phyloP scores from a whole-genome alignment of 2,888 invertebrate species.

The Oegoconia quadripuncta region DNA sequence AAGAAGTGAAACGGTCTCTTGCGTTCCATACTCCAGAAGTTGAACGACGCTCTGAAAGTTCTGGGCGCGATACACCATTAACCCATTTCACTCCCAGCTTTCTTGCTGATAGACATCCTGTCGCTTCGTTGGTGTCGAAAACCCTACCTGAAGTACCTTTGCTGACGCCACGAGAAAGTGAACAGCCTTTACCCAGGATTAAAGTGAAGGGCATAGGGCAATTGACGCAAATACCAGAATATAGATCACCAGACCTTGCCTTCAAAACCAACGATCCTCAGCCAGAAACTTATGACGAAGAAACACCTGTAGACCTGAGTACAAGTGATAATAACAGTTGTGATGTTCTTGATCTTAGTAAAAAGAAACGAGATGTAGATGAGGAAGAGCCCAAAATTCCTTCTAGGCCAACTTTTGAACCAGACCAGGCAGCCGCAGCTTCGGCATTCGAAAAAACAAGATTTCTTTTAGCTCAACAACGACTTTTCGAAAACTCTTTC shows the following conservation, averaged over 20 bases:
- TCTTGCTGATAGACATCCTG: constrained; percentile 69
- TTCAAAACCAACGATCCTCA: constrained; percentile 55
- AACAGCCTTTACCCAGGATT: constrained; percentile 65
- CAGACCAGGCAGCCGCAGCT: constrained; percentile 54
- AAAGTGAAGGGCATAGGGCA: constrained; percentile 83
- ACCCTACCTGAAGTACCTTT: constrained; percentile 55
- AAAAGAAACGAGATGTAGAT: constrained; percentile 80
- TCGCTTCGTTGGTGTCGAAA: constrained; percentile 51
- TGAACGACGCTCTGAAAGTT: constrained; percentile 60
- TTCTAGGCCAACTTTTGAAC: constrained; percentile 70
- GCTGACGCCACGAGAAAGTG: constrained; percentile 56
- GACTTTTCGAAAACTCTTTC: constrained; percentile 80
- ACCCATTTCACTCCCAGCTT: constrained; percentile 66
- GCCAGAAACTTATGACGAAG: constrained; percentile 65
- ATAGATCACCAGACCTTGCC: constrained; percentile 53
- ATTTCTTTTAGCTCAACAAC: constrained; percentile 82
- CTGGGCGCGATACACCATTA: constrained; percentile 63
- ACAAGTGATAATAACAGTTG: constrained; percentile 76
- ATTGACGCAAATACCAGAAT: constrained; percentile 78
- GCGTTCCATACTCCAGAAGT: constrained; percentile 76
- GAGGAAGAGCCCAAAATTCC: constrained; percentile 51
- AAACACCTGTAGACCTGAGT: constrained; percentile 84
- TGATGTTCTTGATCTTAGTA: constrained; percentile 90
- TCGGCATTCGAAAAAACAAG: constrained; percentile 76
- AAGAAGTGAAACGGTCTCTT: constrained; percentile 77